Evolutionary conservation across 2,113 vertebrate species (phyloP), one percentile per base, ranked within the genome.

Genomic region (Ictalurus punctatus): DNA sequence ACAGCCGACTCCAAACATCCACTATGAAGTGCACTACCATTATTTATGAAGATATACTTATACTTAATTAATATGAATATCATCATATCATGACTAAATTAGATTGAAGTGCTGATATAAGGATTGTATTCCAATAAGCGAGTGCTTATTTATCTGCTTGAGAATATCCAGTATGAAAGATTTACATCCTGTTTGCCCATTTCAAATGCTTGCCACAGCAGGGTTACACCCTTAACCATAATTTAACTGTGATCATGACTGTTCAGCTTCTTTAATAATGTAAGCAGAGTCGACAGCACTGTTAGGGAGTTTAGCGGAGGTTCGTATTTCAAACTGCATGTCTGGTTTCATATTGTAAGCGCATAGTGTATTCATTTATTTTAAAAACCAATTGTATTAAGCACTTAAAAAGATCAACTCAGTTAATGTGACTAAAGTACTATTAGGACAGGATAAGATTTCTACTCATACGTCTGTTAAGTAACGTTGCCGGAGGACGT

Each of bases 181-280:
- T 81, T 81, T 19, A 81, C 23, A 10, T 76, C 40, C 21, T 58
- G 81, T 25, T 1, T 16, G 21, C 34, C 17, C 37, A 27, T 63
- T 61, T 63, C 44, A 37, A 63, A 40, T 13, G 0, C 19, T 23
- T 6, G 56, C 30, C 80, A 37, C 54, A 40, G 78, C 48, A 79
- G 13, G 10, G 30, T 83, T 83, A 14, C 7, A 37, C 58, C 8
- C 40, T 83, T 6, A 82, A 59, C 59, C 8, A 3, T 82, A 58
- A 59, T 82, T 59, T 34, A 9, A 27, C 16, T 27, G 58, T n/a
- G 12, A 83, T 61, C 54, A 6, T 0, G 17, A 58, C 0, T 61
- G 30, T 59, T 83, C 25, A 7, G 34, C 58, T 25, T 63, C 59
- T 83, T 83, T 40, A 83, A 83, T 83, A 63, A 83, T 83, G 63